Conservation (phyloP, 2,888 invertebrate species). For the Brachyopa scutellaris region DNA sequence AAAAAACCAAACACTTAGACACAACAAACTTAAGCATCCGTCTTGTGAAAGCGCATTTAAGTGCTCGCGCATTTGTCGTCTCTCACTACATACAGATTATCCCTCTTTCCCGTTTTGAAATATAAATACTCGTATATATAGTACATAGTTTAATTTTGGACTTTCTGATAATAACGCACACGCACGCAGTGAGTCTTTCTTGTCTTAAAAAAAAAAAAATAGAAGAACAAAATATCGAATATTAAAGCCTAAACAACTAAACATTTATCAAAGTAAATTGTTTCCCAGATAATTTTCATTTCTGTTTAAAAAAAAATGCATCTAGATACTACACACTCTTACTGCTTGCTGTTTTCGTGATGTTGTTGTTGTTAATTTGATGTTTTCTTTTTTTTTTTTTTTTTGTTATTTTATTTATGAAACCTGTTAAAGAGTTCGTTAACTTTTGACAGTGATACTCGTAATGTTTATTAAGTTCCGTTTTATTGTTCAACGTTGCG, state of each 20-base stretch:
- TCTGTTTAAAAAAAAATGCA: slow-evolving; percentile 30
- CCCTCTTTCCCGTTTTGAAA: slow-evolving; percentile 17
- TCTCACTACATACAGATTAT: slow-evolving; percentile 31
- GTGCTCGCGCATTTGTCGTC: slow-evolving; percentile 35
- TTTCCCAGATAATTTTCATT: slow-evolving; percentile 29
- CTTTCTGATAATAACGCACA: slow-evolving; percentile 81
- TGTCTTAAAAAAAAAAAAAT: slow-evolving; percentile 41
- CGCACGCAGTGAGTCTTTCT: slow-evolving; percentile 82
- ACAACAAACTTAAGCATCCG: slow-evolving; percentile 25
- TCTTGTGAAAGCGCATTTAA: slow-evolving; percentile 32
- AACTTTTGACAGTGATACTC: background rate
- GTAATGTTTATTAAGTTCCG: background rate
- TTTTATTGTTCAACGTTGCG: background rate
- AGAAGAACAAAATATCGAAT: slow-evolving; percentile 17
- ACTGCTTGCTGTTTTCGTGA: slow-evolving; percentile 6
- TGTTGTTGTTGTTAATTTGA: too few species aligned
- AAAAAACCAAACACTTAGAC: slow-evolving; percentile 12
- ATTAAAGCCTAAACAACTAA: slow-evolving; percentile 48
- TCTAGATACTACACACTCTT: slow-evolving; percentile 24
- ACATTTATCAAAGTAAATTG: slow-evolving; percentile 50
- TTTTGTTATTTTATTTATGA: background rate
- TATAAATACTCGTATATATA: slow-evolving; percentile 34
- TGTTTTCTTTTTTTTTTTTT: background rate
- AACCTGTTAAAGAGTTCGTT: background rate
- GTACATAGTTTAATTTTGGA: slow-evolving; percentile 78